These are phyloP conservation scores for Gavia stellata DNA, from an alignment of 2,113 vertebrate species.

Conservation along the genomic window DNA sequence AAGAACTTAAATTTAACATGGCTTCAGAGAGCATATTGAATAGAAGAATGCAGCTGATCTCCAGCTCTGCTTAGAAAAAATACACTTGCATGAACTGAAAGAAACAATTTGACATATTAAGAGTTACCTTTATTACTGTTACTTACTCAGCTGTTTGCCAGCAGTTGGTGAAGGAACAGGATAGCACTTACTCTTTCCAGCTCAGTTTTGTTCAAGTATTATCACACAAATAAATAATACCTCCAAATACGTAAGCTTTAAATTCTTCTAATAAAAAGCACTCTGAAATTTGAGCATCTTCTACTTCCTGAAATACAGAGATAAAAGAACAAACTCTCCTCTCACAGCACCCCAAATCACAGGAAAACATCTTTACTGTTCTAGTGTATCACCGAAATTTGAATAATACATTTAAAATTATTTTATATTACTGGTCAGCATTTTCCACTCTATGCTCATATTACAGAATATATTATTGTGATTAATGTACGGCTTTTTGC, in stretches of 20 bases:
- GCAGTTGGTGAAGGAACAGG: neutral
- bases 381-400: neutral
- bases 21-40: neutral
- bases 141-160: neutral
- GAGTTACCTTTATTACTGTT: neutral
- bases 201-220: neutral
- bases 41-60: neutral
- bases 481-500: neutral
- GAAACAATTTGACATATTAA: neutral
- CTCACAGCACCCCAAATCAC: neutral
- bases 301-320: neutral
- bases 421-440: neutral
- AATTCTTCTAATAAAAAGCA: conserved; percentile 17
- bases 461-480: neutral
- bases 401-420: neutral
- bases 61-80: neutral
- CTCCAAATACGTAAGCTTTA: neutral
- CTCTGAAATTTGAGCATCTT: neutral
- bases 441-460: neutral
- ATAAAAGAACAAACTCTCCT: neutral
- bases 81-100: neutral
- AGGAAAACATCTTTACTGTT: neutral
- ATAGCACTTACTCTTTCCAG: neutral
- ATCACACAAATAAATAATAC: neutral
- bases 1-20: neutral